A percentile compares a stretch with the other conserved stretches of the same genome.
phyloP scores from a whole-genome alignment of 2,888 invertebrate genomes.

The Heliconius sara region DNA sequence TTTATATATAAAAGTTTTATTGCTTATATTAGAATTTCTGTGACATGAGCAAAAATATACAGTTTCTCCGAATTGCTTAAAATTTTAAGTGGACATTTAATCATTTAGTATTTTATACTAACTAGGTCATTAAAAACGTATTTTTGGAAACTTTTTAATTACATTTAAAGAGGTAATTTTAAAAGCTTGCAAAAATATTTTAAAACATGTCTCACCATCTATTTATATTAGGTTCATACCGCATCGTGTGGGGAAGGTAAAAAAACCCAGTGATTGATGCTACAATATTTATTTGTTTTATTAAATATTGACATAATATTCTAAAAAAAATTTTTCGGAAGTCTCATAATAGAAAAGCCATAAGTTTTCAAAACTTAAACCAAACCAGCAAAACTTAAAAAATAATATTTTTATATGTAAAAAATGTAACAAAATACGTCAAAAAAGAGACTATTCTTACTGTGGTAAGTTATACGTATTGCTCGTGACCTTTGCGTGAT shows the following conservation, averaged over 20 bases:
- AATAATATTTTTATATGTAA: too few species aligned
- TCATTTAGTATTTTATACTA: neutral
- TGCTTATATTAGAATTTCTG: neutral
- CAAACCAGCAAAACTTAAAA: too few species aligned
- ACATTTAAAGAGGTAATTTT: neutral
- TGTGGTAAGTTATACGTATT: neutral
- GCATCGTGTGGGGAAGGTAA: too few species aligned
- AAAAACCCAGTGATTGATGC: too few species aligned
- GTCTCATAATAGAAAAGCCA: too few species aligned
- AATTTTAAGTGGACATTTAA: constrained; percentile 13
- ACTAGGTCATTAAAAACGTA: neutral
- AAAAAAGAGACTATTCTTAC: neutral
- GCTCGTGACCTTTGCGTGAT: constrained; percentile 12
- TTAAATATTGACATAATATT: too few species aligned
- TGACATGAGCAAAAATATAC: neutral
- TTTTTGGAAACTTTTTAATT: constrained; percentile 8
- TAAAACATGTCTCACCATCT: too few species aligned
- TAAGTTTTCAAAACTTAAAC: too few species aligned
- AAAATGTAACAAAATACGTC: neutral
- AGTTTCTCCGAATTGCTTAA: neutral
- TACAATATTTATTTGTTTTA: too few species aligned
- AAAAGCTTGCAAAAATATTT: neutral
- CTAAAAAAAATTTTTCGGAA: too few species aligned
- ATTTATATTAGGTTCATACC: too few species aligned
- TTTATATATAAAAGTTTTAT: too few species aligned